Evolutionary conservation across 2,797 vertebrate species (phyloP), one percentile per base, ranked within the genome.

Genomic region (Typhlichthys subterraneus): DNA sequence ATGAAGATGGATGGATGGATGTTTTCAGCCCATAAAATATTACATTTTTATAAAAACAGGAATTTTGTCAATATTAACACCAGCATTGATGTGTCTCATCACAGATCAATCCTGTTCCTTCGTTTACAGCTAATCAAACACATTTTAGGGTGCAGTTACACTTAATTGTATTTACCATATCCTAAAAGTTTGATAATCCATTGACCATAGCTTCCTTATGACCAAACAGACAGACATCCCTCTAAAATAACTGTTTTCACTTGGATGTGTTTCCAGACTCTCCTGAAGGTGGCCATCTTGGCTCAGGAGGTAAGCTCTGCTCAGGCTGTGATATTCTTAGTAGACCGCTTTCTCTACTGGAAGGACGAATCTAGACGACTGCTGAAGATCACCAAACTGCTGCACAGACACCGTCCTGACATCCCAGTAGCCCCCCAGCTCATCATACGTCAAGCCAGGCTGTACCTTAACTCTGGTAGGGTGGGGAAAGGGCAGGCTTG

Each of bases 271-370:
- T 31, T 2, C 17, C 86, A 98, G 97, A 84, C 73, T 15, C 79
- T 90, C 64, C 75, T 99, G 58, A 94, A 92, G 79, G 90, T 89
- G 2, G 92, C 93, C 85, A 94, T 98, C 71, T 1, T 45, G 45
- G 89, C 81, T 19, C 69, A 65, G 58, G 94, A 97, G 80, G 87
- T 88, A 0, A 0, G n/a, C 2, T 81, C 79, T 0, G 95, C 95
- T 0, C 63, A 94, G 0, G 94, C 95, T 0, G 77, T 93, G 10
- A 76, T 95, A 60, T 97, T 98, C 83, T 82, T 98, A 68, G 71
- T 94, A 0, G 96, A 99, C 81, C 93, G 96, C 2, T 95, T 96
- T 75, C 88, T 99, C 1, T 99, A 99, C 48, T 95, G 95, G 94
- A 89, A 89, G 0, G 96, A 99, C 53, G 88, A 91, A 49, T 98